Evolutionary conservation across 2,888 invertebrate species (phyloP).

Genomic region (Cryptops parisi): DNA sequence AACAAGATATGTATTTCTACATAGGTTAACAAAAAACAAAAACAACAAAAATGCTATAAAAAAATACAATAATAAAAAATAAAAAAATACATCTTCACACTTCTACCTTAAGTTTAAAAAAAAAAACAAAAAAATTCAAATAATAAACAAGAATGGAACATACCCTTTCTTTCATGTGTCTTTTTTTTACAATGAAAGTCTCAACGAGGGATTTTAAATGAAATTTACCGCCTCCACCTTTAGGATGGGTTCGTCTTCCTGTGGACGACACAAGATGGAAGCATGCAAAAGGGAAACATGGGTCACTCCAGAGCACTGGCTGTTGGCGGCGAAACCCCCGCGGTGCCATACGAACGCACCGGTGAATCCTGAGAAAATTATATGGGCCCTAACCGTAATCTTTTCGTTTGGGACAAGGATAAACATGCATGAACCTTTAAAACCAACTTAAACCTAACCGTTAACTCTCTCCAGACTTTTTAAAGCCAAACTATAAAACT

Average conservation of each 20-base stretch:
- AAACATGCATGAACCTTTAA: no score
- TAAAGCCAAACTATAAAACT: no score
- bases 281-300: constrained; percentile 14
- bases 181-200: no score
- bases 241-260: constrained; percentile 13
- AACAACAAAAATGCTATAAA: background rate
- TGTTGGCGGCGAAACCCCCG: background rate
- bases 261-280: background rate
- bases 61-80: background rate
- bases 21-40: background rate
- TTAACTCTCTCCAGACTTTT: no score
- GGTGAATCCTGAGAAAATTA: background rate
- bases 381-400: background rate
- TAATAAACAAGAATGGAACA: background rate
- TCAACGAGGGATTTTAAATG: constrained; percentile 11
- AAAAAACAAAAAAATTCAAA: background rate
- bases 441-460: no score
- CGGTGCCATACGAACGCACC: constrained; percentile 1
- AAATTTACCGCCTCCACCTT: constrained; percentile 14
- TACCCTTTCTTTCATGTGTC: no score
- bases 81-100: background rate
- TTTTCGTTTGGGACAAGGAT: no score
- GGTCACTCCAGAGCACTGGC: constrained; percentile 10
- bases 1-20: no score
- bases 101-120: background rate